Conservation (phyloP, 2,797 vertebrate genomes). For the Parotocinclus haroldoi region DNA sequence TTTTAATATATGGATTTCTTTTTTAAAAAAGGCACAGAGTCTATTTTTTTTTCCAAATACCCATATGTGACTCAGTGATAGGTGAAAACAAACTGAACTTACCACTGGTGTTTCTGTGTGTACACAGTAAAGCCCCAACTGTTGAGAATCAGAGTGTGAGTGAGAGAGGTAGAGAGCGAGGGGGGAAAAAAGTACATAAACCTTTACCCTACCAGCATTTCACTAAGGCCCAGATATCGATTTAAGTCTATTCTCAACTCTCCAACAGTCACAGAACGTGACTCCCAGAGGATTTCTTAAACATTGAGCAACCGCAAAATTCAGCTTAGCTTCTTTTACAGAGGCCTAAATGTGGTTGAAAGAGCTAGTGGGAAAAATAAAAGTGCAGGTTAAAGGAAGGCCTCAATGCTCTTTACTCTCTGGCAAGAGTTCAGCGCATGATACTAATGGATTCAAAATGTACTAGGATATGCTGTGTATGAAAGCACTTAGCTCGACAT, state of each 20-base stretch:
- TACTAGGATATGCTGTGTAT: slow-evolving; percentile 12
- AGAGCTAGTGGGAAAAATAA: slow-evolving; percentile 44
- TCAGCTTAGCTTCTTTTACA: slow-evolving; percentile 44
- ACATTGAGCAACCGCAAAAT: slow-evolving; percentile 45
- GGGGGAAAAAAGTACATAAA: slow-evolving; percentile 49
- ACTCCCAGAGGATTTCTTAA: slow-evolving; percentile 43
- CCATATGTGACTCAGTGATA: neutral
- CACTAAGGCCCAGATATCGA: slow-evolving; percentile 44
- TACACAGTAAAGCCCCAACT: slow-evolving; percentile 91
- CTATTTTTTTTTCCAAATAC: neutral
- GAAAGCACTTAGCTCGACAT: slow-evolving; percentile 12
- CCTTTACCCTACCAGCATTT: slow-evolving; percentile 51
- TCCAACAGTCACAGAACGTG: slow-evolving; percentile 33
- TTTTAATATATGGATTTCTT: neutral
- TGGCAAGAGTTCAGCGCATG: slow-evolving; percentile 40
- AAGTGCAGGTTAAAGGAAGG: slow-evolving; percentile 39
- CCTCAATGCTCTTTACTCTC: slow-evolving; percentile 32
- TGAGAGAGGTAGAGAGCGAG: slow-evolving; percentile 31
- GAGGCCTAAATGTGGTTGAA: slow-evolving; percentile 42
- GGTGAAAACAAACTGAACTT: slow-evolving; percentile 61
- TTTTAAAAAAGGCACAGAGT: neutral
- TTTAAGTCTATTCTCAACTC: slow-evolving; percentile 43
- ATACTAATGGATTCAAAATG: slow-evolving; percentile 41
- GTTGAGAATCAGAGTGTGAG: slow-evolving; percentile 45
- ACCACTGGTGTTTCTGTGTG: slow-evolving; percentile 92